Percentiles rank a stretch among this genome's conserved stretches.
These are phyloP conservation scores for Coptotermes formosanus DNA, from an alignment of 1,140 invertebrate genomes.

Conservation along the genomic window DNA sequence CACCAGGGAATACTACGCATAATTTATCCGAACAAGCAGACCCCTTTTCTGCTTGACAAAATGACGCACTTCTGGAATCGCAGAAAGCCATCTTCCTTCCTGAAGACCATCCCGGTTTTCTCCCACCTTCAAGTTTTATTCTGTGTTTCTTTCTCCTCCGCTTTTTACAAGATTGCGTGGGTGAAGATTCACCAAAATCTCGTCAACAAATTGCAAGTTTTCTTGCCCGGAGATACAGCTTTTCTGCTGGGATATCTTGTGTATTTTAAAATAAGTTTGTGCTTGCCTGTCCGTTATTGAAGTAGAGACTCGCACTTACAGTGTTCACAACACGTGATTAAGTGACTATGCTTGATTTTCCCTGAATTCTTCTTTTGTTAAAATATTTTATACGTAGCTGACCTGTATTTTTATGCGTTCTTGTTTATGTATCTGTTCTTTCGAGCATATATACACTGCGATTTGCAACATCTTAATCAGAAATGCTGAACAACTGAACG, in stretches of 20 bases:
- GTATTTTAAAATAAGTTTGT: not conserved
- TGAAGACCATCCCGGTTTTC: not conserved
- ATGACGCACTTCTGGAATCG: not conserved
- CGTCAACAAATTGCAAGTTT: not conserved
- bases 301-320: not conserved
- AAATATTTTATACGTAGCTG: too few species aligned
- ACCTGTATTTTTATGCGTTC: too few species aligned
- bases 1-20: not conserved
- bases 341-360: too few species aligned
- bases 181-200: not conserved
- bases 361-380: too few species aligned
- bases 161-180: not conserved
- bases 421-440: too few species aligned
- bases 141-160: not conserved
- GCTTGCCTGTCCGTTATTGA: not conserved
- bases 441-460: too few species aligned
- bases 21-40: slow-evolving; percentile 11
- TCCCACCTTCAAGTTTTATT: too few species aligned
- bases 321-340: too few species aligned
- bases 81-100: not conserved
- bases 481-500: too few species aligned
- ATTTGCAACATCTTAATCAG: too few species aligned
- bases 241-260: too few species aligned
- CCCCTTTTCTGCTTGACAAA: not conserved
- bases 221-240: not conserved